Evolutionary conservation across 2,797 vertebrate genomes (phyloP).

Genomic region (Rousettus madagascariensis): DNA sequence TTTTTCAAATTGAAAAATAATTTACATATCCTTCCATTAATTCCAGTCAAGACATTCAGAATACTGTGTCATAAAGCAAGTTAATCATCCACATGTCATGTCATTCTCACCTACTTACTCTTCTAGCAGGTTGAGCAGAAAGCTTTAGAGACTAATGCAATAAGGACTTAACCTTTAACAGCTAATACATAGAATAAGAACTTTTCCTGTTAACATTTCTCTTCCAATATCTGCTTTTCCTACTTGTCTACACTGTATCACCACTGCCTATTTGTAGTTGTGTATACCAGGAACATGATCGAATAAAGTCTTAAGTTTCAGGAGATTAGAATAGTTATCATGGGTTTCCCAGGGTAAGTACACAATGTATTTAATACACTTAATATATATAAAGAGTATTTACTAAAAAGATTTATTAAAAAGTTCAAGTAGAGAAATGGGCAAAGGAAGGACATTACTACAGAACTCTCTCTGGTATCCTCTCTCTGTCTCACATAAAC

Average conservation of each 20-base stretch:
- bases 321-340: background rate
- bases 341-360: background rate
- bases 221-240: background rate
- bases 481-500: background rate
- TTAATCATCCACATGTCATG: conserved; percentile 6
- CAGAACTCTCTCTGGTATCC: background rate
- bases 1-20: conserved; percentile 11
- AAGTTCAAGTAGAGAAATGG: background rate
- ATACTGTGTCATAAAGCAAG: background rate
- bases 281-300: background rate
- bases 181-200: background rate
- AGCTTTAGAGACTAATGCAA: background rate
- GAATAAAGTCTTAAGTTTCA: background rate
- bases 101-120: background rate
- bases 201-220: background rate
- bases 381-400: background rate
- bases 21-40: conserved; percentile 21
- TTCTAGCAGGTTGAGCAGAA: background rate
- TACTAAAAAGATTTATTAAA: background rate
- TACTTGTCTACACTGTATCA: background rate
- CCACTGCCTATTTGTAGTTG: background rate
- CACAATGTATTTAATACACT: background rate
- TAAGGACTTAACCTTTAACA: background rate
- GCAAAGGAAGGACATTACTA: background rate
- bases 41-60: conserved; percentile 8